Evolutionary conservation across 2,888 invertebrate species (phyloP), one percentile per base, ranked within the genome.

Genomic region (Drosophila tanythrix): DNA sequence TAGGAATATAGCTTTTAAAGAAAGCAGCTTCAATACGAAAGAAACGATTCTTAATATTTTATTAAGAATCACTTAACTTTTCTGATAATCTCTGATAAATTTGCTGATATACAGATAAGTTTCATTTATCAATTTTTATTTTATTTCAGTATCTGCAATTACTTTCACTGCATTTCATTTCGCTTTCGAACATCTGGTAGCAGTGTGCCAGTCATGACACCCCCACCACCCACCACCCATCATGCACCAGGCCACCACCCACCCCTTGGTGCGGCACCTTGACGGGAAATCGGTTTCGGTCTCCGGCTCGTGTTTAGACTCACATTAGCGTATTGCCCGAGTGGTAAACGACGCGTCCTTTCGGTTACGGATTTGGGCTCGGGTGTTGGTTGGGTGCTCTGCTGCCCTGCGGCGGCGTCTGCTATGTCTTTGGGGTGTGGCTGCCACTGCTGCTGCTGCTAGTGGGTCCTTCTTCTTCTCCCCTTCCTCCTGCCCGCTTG

Each of bases 231-330:
- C 35, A 13, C 11, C 21, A 33, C 11, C 29, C 35, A 33, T 27
- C 38, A 18, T 35, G 10, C 36, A 33, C 31, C 51, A 33, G 0
- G 31, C 31, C 31, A 33, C 8, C 51, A 33, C 52, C 33, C 35
- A 40, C n/a, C 56, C 56, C 21, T 57, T 15, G 3, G 40, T 67
- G 64, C 71, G 70, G 72, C 70, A 79, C 74, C 70, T 76, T 82
- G 66, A 71, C 79, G 83, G 88, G 81, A 82, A 85, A 90, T 90
- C 81, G 88, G 82, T 86, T 84, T 87, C 75, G 79, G 77, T 82
- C 79, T 65, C 79, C 60, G 56, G 76, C 82, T 80, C 81, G 82
- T 88, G 79, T 86, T 89, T 88, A 89, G 90, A 64, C 89, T 76
- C 80, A 82, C 90, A 88, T 88, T 88, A 88, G 88, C 87, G 90